Percentiles rank a stretch among this genome's conserved stretches.
These are phyloP conservation scores for Phasia obesa DNA, from an alignment of 2,888 invertebrate genomes.

Conservation along the genomic window DNA sequence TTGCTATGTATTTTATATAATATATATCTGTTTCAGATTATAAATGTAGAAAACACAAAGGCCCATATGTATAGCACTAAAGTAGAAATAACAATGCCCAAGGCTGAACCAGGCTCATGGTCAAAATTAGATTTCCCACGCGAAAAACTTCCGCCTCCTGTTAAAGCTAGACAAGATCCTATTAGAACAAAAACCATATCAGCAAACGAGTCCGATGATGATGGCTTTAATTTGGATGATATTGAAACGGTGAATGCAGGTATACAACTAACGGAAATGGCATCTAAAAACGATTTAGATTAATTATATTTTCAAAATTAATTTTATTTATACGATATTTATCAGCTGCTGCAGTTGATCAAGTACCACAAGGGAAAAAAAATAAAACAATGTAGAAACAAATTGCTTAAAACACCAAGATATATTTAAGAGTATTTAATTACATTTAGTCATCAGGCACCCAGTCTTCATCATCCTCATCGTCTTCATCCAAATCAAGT, in stretches of 20 bases:
- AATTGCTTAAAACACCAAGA: slow-evolving; percentile 27
- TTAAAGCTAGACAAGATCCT: slow-evolving; percentile 48
- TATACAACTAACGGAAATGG: slow-evolving; percentile 76
- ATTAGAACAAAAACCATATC: slow-evolving; percentile 23
- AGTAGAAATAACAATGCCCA: slow-evolving; percentile 95
- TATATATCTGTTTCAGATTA: slow-evolving; percentile 85
- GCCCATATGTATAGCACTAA: slow-evolving; percentile 93
- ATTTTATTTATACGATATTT: background rate
- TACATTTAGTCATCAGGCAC: slow-evolving; percentile 81
- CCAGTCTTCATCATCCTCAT: slow-evolving; percentile 84
- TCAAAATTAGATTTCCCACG: slow-evolving; percentile 87
- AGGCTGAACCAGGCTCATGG: slow-evolving; percentile 94
- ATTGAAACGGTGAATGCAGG: slow-evolving; percentile 83
- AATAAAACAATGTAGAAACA: slow-evolving; percentile 5
- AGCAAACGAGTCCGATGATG: slow-evolving; percentile 81
- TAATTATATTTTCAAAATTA: slow-evolving; percentile 52
- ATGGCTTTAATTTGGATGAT: slow-evolving; percentile 90
- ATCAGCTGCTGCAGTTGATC: background rate
- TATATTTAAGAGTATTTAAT: background rate
- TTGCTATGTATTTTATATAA: background rate
- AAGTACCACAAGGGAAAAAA: slow-evolving; percentile 12
- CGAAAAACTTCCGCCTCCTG: slow-evolving; percentile 72
- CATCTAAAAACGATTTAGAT: slow-evolving; percentile 74
- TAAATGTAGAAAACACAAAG: slow-evolving; percentile 87
- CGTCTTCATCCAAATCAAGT: slow-evolving; percentile 84